These are phyloP conservation scores for Galago senegalensis DNA, from an alignment of 2,797 vertebrate species.

Conservation along the genomic window DNA sequence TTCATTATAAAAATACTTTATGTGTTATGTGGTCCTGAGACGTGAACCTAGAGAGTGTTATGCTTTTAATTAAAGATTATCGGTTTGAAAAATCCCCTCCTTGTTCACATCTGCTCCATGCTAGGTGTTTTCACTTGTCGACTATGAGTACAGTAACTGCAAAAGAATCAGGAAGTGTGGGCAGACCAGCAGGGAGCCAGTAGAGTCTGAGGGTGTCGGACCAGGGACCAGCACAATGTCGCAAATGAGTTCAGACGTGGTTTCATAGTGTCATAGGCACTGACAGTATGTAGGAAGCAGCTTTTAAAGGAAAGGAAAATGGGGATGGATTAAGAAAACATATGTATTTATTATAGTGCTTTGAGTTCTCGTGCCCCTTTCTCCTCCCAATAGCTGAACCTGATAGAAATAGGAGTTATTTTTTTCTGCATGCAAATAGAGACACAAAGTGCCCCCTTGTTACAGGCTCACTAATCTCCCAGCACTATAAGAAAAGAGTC, in stretches of 20 bases:
- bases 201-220: not conserved
- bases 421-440: not conserved
- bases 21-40: conserved; percentile 67
- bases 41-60: conserved; percentile 53
- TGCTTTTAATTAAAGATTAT: conserved; percentile 75
- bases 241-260: not conserved
- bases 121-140: conserved; percentile 56
- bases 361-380: not conserved
- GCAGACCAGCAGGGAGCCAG: not conserved
- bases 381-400: not conserved
- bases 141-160: not conserved
- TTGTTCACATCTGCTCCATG: conserved; percentile 8
- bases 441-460: not conserved
- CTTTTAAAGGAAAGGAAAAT: not conserved
- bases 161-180: not conserved
- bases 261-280: not conserved
- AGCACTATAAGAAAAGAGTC: not conserved
- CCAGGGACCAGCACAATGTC: not conserved
- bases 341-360: not conserved
- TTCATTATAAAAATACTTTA: conserved; percentile 75
- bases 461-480: not conserved
- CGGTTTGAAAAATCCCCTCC: conserved; percentile 27
- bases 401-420: not conserved
- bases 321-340: not conserved
- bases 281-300: not conserved